phyloP scores from a whole-genome alignment of 2,113 vertebrate genomes.

The Microcebus tavaratra region DNA sequence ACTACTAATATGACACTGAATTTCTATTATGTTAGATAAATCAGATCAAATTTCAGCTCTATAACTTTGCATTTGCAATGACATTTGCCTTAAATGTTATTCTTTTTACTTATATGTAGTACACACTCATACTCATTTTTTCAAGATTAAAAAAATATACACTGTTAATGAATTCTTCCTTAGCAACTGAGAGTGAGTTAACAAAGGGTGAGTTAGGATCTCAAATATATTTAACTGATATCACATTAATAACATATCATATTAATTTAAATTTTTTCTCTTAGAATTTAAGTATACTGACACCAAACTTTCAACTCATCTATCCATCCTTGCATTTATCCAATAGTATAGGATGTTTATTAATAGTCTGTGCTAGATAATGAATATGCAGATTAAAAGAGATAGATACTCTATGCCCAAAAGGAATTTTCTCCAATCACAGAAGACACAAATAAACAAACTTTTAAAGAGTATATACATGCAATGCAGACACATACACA shows the following conservation, averaged over 20 bases:
- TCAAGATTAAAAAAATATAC: neutral
- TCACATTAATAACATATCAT: neutral
- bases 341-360: neutral
- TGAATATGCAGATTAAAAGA: neutral
- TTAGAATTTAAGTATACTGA: neutral
- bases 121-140: neutral
- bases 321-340: neutral
- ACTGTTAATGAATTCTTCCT: neutral
- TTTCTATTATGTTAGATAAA: neutral
- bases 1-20: neutral
- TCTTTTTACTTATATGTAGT: neutral
- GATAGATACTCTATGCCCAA: neutral
- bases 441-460: neutral
- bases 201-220: neutral
- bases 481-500: neutral
- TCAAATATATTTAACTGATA: neutral
- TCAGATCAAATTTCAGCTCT: neutral
- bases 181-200: neutral
- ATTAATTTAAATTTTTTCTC: neutral
- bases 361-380: neutral
- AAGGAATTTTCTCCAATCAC: neutral
- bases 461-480: neutral
- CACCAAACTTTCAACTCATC: neutral
- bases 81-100: neutral
- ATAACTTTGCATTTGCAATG: neutral